Base-by-base conservation (phyloP, 2,797 vertebrate species). In the Graptemys geographica region DNA sequence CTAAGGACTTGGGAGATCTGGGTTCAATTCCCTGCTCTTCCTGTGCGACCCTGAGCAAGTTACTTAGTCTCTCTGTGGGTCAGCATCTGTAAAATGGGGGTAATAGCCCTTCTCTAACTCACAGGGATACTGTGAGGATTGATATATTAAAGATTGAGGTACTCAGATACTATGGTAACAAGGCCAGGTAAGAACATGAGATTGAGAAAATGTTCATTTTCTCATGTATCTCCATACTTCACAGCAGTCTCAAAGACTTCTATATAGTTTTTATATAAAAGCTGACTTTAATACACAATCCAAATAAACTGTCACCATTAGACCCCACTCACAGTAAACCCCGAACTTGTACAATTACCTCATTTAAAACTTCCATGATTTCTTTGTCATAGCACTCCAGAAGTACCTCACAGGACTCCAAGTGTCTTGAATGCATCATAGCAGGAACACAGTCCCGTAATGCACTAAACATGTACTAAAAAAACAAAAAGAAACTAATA, bases 381-480 rank as follows among this genome's bases (percentile, higher is more conserved):
- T 99, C 99, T 93, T 98, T 99, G 98, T 99, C 99, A 83, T 99
- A 99, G 97, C 98, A 99, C 96, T 99, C 98, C 97, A 99, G 98
- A 85, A 99, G 98, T 94, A 99, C 95, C 92, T 99, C 99, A 8
- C 98, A 98, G 79, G 99, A 99, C 84, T 99, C 99, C 98, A 99
- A 98, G 97, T 99, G 99, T 95, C 99, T 99, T 90, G 99, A 98
- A 5, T 99, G 97, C 98, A 99, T 98, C 99, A 99, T 99, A 84
- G 98, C 98, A 62, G 99, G 99, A 15, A 99, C 99, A 44, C 99
- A 99, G 98, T 99, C 99, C 96, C 99, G 98, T 78, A 99, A 98
- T 4, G 99, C 99, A 94, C 99, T 99, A 83, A 99, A 99, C 99
- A 99, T 99, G 95, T 99, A 99, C 99, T 99, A 94, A 90, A 95